phyloP scores from a whole-genome alignment of 2,888 invertebrate genomes.

The Heliconius charithonia region DNA sequence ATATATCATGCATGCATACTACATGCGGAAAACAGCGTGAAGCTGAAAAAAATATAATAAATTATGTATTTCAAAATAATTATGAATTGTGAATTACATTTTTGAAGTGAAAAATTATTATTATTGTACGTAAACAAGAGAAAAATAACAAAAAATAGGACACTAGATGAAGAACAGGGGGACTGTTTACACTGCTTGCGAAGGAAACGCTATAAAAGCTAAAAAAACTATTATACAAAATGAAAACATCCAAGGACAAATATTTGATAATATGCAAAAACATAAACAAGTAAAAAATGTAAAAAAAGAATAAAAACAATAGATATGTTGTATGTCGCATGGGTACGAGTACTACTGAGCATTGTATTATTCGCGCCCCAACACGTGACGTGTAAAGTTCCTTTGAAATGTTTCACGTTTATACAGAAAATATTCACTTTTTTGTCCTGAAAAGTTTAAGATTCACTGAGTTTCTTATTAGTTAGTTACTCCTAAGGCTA shows the following conservation, averaged over 20 bases:
- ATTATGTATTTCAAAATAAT: no score
- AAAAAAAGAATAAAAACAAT: neutral
- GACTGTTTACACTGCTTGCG: no score
- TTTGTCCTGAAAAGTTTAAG: neutral
- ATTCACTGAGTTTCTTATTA: constrained; percentile 8
- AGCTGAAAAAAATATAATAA: no score
- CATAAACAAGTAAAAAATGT: neutral
- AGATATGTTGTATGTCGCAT: neutral
- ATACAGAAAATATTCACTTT: constrained; percentile 21
- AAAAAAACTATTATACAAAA: neutral
- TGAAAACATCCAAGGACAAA: neutral
- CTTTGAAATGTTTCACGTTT: constrained; percentile 27
- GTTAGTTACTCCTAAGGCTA: neutral
- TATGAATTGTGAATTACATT: no score
- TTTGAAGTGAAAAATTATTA: no score
- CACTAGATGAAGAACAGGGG: no score
- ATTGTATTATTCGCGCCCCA: constrained; percentile 19
- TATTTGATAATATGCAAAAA: neutral
- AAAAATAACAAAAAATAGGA: no score
- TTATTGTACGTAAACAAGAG: no score
- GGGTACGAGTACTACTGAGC: neutral
- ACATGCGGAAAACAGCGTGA: no score
- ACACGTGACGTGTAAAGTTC: constrained; percentile 23
- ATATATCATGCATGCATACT: no score
- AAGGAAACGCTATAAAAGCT: neutral